phyloP scores from a whole-genome alignment of 2,113 vertebrate genomes.

The Rhineura floridana region DNA sequence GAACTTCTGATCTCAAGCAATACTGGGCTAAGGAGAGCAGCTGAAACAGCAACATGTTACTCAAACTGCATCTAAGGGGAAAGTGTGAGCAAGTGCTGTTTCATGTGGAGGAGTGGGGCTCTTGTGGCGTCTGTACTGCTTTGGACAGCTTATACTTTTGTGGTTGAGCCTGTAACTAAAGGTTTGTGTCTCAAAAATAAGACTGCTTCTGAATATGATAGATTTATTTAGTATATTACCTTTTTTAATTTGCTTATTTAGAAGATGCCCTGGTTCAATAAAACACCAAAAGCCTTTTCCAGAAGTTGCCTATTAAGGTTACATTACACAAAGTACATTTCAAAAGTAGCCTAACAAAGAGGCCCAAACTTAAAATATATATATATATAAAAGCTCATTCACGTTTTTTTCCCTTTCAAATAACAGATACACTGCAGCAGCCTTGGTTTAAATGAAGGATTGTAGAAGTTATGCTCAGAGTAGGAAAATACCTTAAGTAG shows the following conservation, averaged over 20 bases:
- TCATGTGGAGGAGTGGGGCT: not conserved
- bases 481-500: not conserved
- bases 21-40: not conserved
- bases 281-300: not conserved
- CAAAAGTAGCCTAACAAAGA: no score
- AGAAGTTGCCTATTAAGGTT: conserved; percentile 3
- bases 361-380: no score
- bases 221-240: not conserved
- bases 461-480: not conserved
- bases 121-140: no score
- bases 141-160: not conserved
- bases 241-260: not conserved
- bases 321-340: not conserved
- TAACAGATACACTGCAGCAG: not conserved
- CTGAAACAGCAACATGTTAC: not conserved
- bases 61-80: no score
- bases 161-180: not conserved
- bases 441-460: not conserved
- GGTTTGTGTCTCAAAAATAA: not conserved
- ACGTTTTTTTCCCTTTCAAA: no score
- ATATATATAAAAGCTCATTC: no score
- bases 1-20: no score
- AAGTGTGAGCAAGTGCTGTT: not conserved
- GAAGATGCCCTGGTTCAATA: not conserved
- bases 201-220: not conserved